These are phyloP conservation scores for Margaritifera margaritifera DNA, from an alignment of 2,888 invertebrate species.

Conservation along the genomic window DNA sequence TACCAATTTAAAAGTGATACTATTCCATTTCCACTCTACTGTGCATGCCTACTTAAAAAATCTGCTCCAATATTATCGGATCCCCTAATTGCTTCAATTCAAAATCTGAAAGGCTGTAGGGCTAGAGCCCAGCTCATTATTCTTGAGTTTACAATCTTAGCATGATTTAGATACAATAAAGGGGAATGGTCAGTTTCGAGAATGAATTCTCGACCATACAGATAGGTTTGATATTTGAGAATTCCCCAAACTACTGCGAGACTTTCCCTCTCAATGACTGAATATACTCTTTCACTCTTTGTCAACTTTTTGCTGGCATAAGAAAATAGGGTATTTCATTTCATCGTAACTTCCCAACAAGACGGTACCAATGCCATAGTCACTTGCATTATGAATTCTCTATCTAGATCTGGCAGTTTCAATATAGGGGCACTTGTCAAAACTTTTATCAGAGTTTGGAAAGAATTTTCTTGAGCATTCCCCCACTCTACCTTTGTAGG, in stretches of 20 bases:
- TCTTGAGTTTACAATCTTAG: no score
- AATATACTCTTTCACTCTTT: constrained; percentile 18
- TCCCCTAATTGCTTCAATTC: no score
- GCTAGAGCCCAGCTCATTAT: no score
- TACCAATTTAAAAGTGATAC: no score
- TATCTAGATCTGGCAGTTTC: constrained; percentile 15
- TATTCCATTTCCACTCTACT: no score
- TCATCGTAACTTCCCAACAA: constrained; percentile 25
- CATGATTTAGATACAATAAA: no score
- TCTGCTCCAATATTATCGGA: no score
- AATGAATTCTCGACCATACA: no score
- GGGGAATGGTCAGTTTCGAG: not conserved
- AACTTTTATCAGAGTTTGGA: constrained; percentile 4
- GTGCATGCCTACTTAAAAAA: no score
- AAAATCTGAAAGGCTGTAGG: no score
- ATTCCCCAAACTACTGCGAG: constrained; percentile 1
- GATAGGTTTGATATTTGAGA: not conserved
- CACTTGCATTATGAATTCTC: constrained; percentile 29
- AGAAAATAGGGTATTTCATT: constrained; percentile 14
- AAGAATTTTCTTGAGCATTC: constrained; percentile 11
- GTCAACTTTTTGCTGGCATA: constrained; percentile 30
- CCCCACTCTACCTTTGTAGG: constrained; percentile 24
- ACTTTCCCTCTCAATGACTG: constrained; percentile 17
- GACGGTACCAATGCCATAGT: constrained; percentile 17
- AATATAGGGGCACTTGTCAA: constrained; percentile 18